These are phyloP conservation scores for Reticulitermes lucifugus DNA, from an alignment of 2,888 invertebrate species.

Conservation along the genomic window DNA sequence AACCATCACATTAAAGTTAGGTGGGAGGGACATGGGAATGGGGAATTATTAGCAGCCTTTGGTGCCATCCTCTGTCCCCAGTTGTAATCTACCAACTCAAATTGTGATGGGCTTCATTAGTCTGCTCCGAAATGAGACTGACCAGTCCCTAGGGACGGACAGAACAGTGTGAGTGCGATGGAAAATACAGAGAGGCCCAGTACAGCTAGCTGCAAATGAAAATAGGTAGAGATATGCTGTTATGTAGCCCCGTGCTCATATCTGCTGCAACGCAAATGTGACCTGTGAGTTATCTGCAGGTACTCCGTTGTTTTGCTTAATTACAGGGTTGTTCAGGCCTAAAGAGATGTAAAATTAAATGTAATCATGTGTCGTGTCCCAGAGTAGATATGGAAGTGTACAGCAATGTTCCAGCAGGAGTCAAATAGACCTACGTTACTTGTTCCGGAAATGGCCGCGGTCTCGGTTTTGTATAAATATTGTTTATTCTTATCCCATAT, in stretches of 20 bases:
- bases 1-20: slow-evolving; percentile 53
- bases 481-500: background rate
- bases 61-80: slow-evolving; percentile 51
- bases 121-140: slow-evolving; percentile 52
- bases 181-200: slow-evolving; percentile 26
- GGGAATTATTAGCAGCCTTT: slow-evolving; percentile 53
- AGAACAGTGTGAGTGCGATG: slow-evolving; percentile 25
- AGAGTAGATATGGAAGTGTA: background rate
- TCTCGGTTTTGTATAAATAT: background rate
- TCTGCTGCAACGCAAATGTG: slow-evolving; percentile 11
- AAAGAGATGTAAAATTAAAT: slow-evolving; percentile 32
- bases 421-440: background rate
- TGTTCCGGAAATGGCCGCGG: background rate
- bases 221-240: slow-evolving; percentile 30
- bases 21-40: slow-evolving; percentile 44
- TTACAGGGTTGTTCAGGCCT: slow-evolving; percentile 12
- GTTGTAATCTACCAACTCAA: slow-evolving; percentile 54
- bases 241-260: slow-evolving; percentile 14
- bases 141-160: slow-evolving; percentile 50
- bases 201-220: slow-evolving; percentile 40
- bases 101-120: slow-evolving; percentile 54
- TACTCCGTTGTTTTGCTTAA: slow-evolving; percentile 16
- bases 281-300: background rate
- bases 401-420: background rate
- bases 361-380: slow-evolving; percentile 15